These are phyloP conservation scores for Numenius phaeopus DNA, from an alignment of 2,797 vertebrate species.

Conservation along the genomic window DNA sequence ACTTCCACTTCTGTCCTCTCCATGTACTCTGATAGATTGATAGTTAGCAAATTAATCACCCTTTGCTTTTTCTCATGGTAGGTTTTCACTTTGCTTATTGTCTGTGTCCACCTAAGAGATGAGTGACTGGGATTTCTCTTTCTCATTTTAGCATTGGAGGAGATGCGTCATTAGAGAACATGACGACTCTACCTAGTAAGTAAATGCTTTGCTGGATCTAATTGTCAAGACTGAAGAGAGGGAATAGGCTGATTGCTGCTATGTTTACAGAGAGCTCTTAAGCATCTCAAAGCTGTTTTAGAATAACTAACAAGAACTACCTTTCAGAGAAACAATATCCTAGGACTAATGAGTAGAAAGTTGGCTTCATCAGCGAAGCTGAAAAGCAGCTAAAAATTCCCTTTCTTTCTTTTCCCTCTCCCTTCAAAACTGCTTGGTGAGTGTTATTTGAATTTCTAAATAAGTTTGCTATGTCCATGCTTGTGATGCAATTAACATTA, in stretches of 20 bases:
- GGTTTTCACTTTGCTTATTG: not conserved
- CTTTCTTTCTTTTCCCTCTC: not conserved
- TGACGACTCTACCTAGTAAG: constrained; percentile 95
- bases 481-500: not conserved
- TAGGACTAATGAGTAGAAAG: not conserved
- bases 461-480: not conserved
- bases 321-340: not conserved
- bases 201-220: constrained; percentile 20
- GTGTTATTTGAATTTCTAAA: not conserved
- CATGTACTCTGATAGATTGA: not conserved
- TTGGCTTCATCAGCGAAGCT: not conserved
- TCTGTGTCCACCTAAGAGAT: not conserved
- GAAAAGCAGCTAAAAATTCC: not conserved
- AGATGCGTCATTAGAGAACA: constrained; percentile 80
- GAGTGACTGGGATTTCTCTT: not conserved
- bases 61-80: not conserved
- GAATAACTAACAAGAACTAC: not conserved
- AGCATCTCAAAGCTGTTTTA: not conserved
- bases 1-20: not conserved
- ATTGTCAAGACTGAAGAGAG: not conserved
- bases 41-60: not conserved
- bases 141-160: constrained; percentile 88
- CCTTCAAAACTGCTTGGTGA: not conserved
- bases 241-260: not conserved
- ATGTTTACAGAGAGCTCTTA: not conserved